Percentiles rank a stretch among this genome's conserved stretches.
Evolutionary conservation across 2,888 invertebrate species (phyloP).

Genomic region (Agrypnus murinus): DNA sequence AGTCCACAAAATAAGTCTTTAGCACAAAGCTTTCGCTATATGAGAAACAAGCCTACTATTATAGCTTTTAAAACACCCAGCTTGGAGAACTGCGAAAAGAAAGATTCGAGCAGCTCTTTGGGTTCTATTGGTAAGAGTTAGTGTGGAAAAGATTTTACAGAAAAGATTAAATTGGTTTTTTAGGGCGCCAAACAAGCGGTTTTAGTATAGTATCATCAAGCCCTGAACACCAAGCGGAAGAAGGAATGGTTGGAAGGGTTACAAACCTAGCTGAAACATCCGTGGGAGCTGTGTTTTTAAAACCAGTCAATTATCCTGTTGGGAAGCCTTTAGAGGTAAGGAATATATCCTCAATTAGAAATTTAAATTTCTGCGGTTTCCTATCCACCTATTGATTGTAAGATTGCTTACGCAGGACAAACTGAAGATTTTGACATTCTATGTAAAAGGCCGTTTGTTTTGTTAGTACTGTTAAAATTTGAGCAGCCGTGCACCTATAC

Average conservation of each 20-base stretch:
- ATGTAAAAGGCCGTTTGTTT: too few species aligned
- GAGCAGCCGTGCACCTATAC: too few species aligned
- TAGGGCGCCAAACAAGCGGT: slow-evolving; percentile 63
- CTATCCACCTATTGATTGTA: too few species aligned
- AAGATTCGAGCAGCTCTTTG: slow-evolving; percentile 75
- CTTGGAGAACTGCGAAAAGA: slow-evolving; percentile 79
- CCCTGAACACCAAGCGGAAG: slow-evolving; percentile 75
- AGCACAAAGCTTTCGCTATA: slow-evolving; percentile 91
- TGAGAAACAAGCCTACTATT: slow-evolving; percentile 91
- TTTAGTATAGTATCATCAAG: slow-evolving; percentile 68
- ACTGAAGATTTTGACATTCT: too few species aligned
- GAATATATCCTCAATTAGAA: too few species aligned
- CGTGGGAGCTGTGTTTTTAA: slow-evolving; percentile 59
- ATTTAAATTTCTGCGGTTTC: too few species aligned
- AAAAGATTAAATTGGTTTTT: slow-evolving; percentile 27
- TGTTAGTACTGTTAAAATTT: too few species aligned
- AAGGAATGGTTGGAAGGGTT: slow-evolving; percentile 74
- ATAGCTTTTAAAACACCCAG: slow-evolving; percentile 91
- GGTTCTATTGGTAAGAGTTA: slow-evolving; percentile 73
- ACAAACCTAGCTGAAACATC: slow-evolving; percentile 64
- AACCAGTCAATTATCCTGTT: slow-evolving; percentile 79
- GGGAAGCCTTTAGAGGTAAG: slow-evolving; percentile 89
- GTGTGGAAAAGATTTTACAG: slow-evolving; percentile 45
- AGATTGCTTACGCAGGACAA: too few species aligned
- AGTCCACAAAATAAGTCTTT: slow-evolving; percentile 87